These are phyloP conservation scores for Epinephelus coioides DNA, from an alignment of 2,797 vertebrate species.

Conservation along the genomic window DNA sequence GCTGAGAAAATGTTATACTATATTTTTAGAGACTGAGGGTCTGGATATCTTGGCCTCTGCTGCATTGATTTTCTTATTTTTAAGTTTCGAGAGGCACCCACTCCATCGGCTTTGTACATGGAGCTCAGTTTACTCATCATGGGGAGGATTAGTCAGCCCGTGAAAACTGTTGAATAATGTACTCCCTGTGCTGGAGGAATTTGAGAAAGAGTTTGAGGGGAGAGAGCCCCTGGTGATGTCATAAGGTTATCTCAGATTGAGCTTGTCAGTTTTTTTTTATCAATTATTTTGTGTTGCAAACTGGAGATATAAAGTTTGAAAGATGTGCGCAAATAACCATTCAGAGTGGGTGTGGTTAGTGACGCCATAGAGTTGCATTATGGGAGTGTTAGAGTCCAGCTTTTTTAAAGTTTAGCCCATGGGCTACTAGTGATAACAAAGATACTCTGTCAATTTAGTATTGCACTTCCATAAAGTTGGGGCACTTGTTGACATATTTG, in stretches of 20 bases:
- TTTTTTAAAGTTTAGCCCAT: not conserved
- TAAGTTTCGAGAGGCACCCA: not conserved
- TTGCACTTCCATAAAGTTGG: not conserved
- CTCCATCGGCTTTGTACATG: not conserved
- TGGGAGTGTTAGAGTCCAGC: not conserved
- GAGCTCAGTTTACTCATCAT: not conserved
- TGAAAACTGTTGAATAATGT: not conserved
- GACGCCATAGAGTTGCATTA: not conserved
- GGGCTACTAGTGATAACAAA: not conserved
- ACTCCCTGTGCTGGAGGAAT: not conserved
- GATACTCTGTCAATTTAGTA: not conserved
- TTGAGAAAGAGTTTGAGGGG: not conserved
- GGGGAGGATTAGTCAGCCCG: not conserved
- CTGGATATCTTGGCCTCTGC: not conserved
- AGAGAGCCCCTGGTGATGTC: not conserved
- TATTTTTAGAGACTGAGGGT: not conserved
- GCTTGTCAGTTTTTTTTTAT: not conserved
- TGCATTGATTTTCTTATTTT: not conserved
- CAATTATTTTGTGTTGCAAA: not conserved
- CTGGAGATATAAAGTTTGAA: not conserved
- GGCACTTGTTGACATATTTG: not conserved
- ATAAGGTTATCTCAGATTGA: not conserved
- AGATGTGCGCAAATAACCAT: no score
- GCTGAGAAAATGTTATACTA: not conserved
- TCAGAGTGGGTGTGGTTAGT: not conserved